These are phyloP conservation scores for Cheilosia vulpina DNA, from an alignment of 2,888 invertebrate genomes.

Conservation along the genomic window DNA sequence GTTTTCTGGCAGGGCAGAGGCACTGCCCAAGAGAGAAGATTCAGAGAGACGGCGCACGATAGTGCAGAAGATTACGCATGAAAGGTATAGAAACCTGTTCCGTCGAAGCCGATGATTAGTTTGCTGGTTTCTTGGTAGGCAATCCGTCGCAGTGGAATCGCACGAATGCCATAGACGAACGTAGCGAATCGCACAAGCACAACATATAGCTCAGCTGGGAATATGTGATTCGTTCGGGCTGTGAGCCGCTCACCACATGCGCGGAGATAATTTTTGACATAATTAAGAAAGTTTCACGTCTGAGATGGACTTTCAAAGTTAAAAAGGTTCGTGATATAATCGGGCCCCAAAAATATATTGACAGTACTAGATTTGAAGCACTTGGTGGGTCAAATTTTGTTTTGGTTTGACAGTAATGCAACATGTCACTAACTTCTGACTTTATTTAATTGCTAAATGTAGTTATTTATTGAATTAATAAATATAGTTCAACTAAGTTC, in stretches of 20 bases:
- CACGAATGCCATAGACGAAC: conserved; percentile 58
- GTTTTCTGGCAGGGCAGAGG: conserved; percentile 46
- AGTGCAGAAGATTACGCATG: conserved; percentile 40
- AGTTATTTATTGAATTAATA: too few species aligned
- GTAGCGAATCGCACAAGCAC: conserved; percentile 60
- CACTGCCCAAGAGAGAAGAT: not conserved
- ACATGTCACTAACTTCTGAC: too few species aligned
- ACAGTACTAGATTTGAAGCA: too few species aligned
- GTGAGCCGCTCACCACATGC: conserved; percentile 28
- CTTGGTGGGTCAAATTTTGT: too few species aligned
- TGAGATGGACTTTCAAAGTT: conserved; percentile 8
- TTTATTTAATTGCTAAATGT: too few species aligned
- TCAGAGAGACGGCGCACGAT: not conserved
- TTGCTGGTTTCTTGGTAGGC: conserved; percentile 62
- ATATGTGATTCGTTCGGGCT: conserved; percentile 47
- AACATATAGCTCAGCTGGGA: conserved; percentile 63
- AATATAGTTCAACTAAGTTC: too few species aligned
- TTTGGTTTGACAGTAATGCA: too few species aligned
- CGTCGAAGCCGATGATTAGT: conserved; percentile 67
- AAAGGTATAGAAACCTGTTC: conserved; percentile 62
- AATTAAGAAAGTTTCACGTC: not conserved
- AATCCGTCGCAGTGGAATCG: conserved; percentile 69
- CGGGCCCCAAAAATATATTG: too few species aligned
- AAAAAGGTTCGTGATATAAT: not conserved
- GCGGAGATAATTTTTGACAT: conserved; percentile 47